Base-by-base conservation (phyloP, 1,140 invertebrate species). In the Steinernema feltiae region DNA sequence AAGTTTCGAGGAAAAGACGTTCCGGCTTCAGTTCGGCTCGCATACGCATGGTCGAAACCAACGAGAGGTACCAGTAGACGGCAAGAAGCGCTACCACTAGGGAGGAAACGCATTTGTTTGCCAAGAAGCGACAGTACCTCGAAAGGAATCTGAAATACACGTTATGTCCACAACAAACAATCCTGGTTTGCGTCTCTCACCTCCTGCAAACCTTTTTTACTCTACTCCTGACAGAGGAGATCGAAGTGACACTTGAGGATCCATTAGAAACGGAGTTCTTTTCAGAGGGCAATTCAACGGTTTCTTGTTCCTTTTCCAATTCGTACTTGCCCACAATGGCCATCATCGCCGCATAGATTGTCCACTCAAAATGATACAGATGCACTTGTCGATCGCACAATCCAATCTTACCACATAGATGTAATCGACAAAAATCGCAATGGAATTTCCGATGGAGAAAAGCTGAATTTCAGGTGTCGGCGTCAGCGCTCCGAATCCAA, bases 401-500 rank as follows among this genome's bases (percentile, higher is more conserved):
- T 72, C 0, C n/a, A 71, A 12, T 29, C 48, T 72, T 70, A 83
- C 83, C 72, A 84, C 79, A 76, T 82, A 85, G 32, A 87, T 72
- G 70, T 85, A 85, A 46, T 83, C 84, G 1, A 86, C 27, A 1
- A 77, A 79, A 30, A 85, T 83, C n/a, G 85, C 85, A 3, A 81
- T n/a, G 7, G 82, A 81, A 78, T 86, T 85, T 53, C 84, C 84
- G 27, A 85, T 85, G n/a, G 78, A 84, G 69, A 85, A 85, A 3
- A 86, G 53, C 73, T 84, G 84, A n/a, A 85, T 86, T 75, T 85
- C 84, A 18, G 84, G 83, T 35, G 84, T 84, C 41, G 85, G 83
- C 0, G 83, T 82, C 24, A 84, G 48, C 27, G 84, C 84, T n/a
- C 85, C 85, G 46, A 85, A 80, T 24, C 76, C 78, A 70, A 85